Evolutionary conservation across 2,797 vertebrate species (phyloP).

Genomic region (Neosilurus hyrtlii): DNA sequence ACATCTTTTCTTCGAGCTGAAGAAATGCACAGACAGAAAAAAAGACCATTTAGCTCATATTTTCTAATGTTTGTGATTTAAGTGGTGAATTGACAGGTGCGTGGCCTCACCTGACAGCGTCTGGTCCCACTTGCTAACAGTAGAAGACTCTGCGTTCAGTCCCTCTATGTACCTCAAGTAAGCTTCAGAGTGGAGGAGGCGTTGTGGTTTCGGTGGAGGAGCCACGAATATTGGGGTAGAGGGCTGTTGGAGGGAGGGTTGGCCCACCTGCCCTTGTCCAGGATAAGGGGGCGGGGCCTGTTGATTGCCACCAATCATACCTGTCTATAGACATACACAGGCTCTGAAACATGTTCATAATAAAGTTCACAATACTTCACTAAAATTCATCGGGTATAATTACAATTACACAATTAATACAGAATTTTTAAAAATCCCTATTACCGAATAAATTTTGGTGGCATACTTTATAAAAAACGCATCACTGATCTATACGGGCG

Average conservation of each 20-base stretch:
- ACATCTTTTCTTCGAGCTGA: constrained; percentile 90
- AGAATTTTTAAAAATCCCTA: not conserved
- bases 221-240: constrained; percentile 94
- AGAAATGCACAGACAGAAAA: constrained; percentile 41
- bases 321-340: constrained; percentile 69
- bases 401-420: no score
- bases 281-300: constrained; percentile 91
- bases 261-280: constrained; percentile 80
- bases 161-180: constrained; percentile 97
- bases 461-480: not conserved
- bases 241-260: constrained; percentile 88
- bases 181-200: constrained; percentile 95
- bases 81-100: not conserved
- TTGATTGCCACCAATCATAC: constrained; percentile 81
- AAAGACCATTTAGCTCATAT: not conserved
- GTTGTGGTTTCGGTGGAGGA: constrained; percentile 91
- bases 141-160: constrained; percentile 87
- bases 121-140: constrained; percentile 98
- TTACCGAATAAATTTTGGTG: not conserved
- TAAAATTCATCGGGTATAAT: no score
- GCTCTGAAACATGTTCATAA: not conserved
- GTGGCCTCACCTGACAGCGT: constrained; percentile 84
- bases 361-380: not conserved
- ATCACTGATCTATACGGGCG: no score
- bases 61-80: not conserved